phyloP scores from a whole-genome alignment of 2,113 vertebrate genomes.

The Loxodonta africana region DNA sequence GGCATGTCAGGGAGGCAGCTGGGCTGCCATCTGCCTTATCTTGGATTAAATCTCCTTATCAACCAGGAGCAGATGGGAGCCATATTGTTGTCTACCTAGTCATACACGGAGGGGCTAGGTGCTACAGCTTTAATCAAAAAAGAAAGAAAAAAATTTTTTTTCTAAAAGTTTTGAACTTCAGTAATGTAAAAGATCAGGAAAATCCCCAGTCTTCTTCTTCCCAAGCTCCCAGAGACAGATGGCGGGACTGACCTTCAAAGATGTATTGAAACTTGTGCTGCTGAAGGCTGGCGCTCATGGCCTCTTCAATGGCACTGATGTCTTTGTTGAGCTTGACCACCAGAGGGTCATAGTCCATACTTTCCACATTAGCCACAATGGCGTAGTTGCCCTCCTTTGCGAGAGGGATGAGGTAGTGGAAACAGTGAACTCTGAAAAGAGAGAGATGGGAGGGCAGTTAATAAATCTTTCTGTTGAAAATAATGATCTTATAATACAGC shows the following conservation, averaged over 20 bases:
- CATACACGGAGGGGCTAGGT: not conserved
- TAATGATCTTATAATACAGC: not conserved
- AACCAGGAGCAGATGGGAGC: not conserved
- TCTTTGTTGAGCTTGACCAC: conserved; percentile 99
- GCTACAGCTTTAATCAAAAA: not conserved
- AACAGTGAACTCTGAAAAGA: conserved; percentile 95
- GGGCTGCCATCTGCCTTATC: conserved; percentile 17
- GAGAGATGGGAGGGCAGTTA: not conserved
- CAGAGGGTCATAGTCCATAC: conserved; percentile 99
- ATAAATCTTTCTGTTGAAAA: not conserved
- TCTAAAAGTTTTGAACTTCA: not conserved
- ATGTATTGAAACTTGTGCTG: conserved; percentile 99
- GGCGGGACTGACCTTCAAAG: conserved; percentile 93
- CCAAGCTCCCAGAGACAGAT: not conserved
- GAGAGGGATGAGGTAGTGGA: conserved; percentile 98
- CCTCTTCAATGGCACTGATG: conserved; percentile 97
- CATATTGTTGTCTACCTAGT: not conserved
- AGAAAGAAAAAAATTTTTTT: rapidly evolving
- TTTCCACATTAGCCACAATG: conserved; percentile 98
- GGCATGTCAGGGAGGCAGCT: conserved; percentile 4
- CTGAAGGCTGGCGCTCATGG: conserved; percentile 96
- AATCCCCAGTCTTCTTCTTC: not conserved
- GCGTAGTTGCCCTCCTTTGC: conserved; percentile 98
- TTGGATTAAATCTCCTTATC: conserved; percentile 28
- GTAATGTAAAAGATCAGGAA: not conserved